phyloP scores from a whole-genome alignment of 2,888 invertebrate genomes.

The Cylindroiulus punctatus region DNA sequence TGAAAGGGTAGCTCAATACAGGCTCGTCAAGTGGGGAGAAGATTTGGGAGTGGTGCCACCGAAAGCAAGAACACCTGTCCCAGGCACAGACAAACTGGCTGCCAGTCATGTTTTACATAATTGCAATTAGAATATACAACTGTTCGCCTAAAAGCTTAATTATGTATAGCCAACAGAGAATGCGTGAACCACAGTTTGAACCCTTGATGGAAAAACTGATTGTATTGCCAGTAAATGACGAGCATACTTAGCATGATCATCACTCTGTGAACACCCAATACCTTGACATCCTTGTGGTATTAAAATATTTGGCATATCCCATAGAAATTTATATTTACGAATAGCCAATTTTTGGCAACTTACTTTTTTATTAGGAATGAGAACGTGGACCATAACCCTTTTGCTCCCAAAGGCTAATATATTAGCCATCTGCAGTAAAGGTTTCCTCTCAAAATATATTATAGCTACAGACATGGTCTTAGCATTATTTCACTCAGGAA shows the following conservation, averaged over 20 bases:
- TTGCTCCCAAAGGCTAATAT: too few relatives aligned
- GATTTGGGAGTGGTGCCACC: conserved; percentile 38
- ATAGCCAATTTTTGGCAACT: too few relatives aligned
- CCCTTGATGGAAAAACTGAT: neutral
- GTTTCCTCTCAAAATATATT: too few relatives aligned
- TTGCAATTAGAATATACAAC: conserved; percentile 34
- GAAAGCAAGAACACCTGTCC: conserved; percentile 4
- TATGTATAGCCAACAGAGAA: conserved; percentile 8
- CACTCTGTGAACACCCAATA: too few relatives aligned
- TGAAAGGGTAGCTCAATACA: conserved; percentile 31
- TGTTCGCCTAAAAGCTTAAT: conserved; percentile 27
- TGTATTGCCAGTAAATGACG: neutral
- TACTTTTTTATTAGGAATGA: too few relatives aligned
- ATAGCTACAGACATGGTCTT: too few relatives aligned
- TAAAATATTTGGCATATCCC: too few relatives aligned
- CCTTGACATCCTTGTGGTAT: too few relatives aligned
- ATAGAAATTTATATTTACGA: too few relatives aligned
- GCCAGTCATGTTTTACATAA: conserved; percentile 42
- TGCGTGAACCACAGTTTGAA: neutral
- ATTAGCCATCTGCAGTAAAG: too few relatives aligned
- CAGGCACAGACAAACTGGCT: conserved; percentile 28
- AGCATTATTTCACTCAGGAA: too few relatives aligned
- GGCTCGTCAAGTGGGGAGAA: conserved; percentile 20
- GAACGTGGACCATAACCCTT: too few relatives aligned
- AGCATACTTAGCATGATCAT: neutral